Base-by-base conservation (phyloP, 2,888 invertebrate genomes). In the Cotesia congregata region DNA sequence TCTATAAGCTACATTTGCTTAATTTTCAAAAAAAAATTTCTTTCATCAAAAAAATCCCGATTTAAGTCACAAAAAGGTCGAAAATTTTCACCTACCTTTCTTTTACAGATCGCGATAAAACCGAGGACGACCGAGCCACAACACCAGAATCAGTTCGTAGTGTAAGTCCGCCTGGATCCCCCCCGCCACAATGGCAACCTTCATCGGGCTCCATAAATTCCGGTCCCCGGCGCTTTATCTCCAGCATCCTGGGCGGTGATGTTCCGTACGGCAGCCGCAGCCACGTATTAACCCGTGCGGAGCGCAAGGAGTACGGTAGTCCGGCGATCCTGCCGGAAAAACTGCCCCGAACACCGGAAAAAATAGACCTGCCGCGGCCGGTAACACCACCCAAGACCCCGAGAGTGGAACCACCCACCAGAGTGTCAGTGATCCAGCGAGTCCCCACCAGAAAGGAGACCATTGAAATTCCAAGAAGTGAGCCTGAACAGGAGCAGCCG, bases 361-460 rank as follows among this genome's bases (percentile, higher is more conserved):
- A 86, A 73, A 78, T 90, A 64, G 87, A 87, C 70, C 74, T 89
- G 0, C 90, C 90, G 5, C 84, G 87, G 88, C 83, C 89, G 81
- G 90, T 92, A 50, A 92, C 92, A 7, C 94, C 94, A 77, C 93
- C 92, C 79, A 93, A 93, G 59, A 90, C 91, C 30, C 92, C 93
- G n/a, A 82, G 86, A 4, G 84, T 87, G 41, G 93, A 93, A 83
- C 93, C 92, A 82, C 94, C 92, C 77, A 93, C 93, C 15, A 93
- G 93, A 83, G 94, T 94, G 68, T 96, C 96, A 77, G 96, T 96
- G 5, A 96, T 96, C 85, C 95, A 96, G 86, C 92, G 96, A 89
- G 95, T 95, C 74, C 96, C 83, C 64, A 82, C 87, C 2, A 83
- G 87, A 67, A 84, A 87, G 39, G 87, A 88, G 72, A 91, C 84